Conservation (phyloP, 2,797 vertebrate genomes). For the Macropodus opercularis region DNA sequence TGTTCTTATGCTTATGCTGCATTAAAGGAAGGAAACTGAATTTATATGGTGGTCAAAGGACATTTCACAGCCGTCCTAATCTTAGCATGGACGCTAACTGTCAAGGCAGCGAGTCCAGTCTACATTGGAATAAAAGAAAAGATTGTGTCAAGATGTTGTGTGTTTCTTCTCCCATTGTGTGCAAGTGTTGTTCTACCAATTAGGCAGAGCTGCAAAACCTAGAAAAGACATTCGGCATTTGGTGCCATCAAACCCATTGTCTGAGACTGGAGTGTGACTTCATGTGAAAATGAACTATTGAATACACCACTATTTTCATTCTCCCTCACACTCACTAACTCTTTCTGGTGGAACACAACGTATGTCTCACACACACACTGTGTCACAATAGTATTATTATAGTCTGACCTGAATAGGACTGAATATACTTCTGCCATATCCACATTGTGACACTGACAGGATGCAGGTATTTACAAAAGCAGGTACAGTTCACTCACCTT, state of each 20-base stretch:
- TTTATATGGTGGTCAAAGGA: too few species aligned
- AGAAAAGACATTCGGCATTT: slow-evolving; percentile 4
- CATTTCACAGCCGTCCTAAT: too few species aligned
- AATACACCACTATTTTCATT: not conserved
- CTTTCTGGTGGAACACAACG: not conserved
- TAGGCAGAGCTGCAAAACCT: slow-evolving; percentile 10
- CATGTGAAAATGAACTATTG: not conserved
- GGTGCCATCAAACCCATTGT: not conserved
- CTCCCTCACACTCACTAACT: not conserved
- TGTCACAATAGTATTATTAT: not conserved
- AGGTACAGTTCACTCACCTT: slow-evolving; percentile 31
- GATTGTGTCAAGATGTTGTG: not conserved
- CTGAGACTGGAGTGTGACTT: slow-evolving; percentile 3
- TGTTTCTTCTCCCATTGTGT: slow-evolving; percentile 2
- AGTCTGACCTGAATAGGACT: too few species aligned
- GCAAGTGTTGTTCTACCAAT: not conserved
- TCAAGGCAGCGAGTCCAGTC: not conserved
- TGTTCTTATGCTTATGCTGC: too few species aligned
- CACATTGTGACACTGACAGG: too few species aligned
- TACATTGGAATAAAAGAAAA: not conserved
- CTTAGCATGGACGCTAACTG: not conserved
- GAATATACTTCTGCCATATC: too few species aligned
- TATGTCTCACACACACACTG: slow-evolving; percentile 5
- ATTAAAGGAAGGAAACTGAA: too few species aligned
- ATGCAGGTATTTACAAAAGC: slow-evolving; percentile 7